These are phyloP conservation scores for Ctenodactylus gundi DNA, from an alignment of 2,113 vertebrate genomes.

Conservation along the genomic window DNA sequence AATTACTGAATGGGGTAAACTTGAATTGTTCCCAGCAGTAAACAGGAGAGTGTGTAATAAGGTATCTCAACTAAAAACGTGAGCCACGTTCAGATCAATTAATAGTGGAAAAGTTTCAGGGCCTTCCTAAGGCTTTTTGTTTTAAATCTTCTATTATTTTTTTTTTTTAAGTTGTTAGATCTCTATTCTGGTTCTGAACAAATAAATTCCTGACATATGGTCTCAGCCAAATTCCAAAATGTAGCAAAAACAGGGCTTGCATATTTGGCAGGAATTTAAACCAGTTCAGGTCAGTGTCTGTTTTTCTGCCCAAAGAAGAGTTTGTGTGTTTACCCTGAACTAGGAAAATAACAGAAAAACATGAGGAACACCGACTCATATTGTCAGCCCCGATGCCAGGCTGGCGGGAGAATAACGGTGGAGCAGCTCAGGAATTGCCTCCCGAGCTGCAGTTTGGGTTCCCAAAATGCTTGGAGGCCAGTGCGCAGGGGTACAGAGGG, in stretches of 20 bases:
- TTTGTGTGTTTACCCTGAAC: conserved; percentile 71
- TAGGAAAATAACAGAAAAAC: conserved; percentile 80
- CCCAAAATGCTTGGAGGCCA: conserved; percentile 62
- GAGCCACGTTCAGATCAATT: conserved; percentile 83
- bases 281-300: conserved; percentile 86
- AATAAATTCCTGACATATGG: conserved; percentile 86
- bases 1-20: conserved; percentile 73
- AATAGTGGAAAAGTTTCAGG: conserved; percentile 81
- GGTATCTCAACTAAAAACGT: conserved; percentile 75
- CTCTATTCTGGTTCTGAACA: conserved; percentile 82
- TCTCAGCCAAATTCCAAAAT: conserved; percentile 85
- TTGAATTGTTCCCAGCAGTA: conserved; percentile 59
- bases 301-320: conserved; percentile 76
- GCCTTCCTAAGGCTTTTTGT: conserved; percentile 69
- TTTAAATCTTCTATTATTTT: neutral
- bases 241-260: conserved; percentile 86
- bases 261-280: conserved; percentile 85
- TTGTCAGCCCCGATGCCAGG: conserved; percentile 61
- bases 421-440: conserved; percentile 75
- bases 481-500: neutral
- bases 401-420: conserved; percentile 77
- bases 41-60: conserved; percentile 75
- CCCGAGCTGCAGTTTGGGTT: conserved; percentile 72
- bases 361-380: conserved; percentile 80
- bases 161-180: conserved; percentile 71